These are phyloP conservation scores for Biston betularia DNA, from an alignment of 2,888 invertebrate species.

Conservation along the genomic window DNA sequence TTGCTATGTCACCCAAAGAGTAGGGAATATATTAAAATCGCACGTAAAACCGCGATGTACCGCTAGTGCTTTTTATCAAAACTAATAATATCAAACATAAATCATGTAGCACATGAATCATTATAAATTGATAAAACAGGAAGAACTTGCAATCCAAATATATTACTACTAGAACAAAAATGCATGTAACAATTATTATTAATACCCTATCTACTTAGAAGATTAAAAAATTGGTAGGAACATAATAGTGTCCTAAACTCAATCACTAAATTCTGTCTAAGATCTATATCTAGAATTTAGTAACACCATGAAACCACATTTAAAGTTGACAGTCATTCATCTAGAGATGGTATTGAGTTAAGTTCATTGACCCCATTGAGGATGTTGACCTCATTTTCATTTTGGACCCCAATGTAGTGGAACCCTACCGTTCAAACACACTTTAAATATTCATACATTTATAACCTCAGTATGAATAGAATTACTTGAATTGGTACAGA, in stretches of 20 bases:
- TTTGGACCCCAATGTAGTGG: constrained; percentile 41
- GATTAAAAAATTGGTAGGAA: background rate
- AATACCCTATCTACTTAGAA: no score
- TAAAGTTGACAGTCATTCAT: constrained; percentile 38
- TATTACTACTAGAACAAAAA: no score
- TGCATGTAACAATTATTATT: no score
- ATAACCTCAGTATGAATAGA: constrained; percentile 32
- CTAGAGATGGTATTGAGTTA: constrained; percentile 41
- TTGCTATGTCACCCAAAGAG: background rate
- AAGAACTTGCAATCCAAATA: background rate
- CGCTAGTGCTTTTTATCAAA: background rate
- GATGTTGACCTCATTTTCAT: constrained; percentile 57
- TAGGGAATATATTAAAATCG: background rate
- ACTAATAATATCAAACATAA: background rate
- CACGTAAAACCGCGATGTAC: background rate
- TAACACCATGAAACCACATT: constrained; percentile 15
- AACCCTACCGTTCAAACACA: constrained; percentile 36
- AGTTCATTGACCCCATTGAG: constrained; percentile 56
- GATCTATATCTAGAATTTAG: background rate
- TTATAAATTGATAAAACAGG: background rate
- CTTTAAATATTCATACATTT: constrained; percentile 34
- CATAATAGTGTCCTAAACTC: background rate
- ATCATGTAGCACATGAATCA: background rate
- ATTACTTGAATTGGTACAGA: background rate
- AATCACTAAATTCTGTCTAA: background rate